These are phyloP conservation scores for Dryocosmus kuriphilus DNA, from an alignment of 2,888 invertebrate species.

Conservation along the genomic window DNA sequence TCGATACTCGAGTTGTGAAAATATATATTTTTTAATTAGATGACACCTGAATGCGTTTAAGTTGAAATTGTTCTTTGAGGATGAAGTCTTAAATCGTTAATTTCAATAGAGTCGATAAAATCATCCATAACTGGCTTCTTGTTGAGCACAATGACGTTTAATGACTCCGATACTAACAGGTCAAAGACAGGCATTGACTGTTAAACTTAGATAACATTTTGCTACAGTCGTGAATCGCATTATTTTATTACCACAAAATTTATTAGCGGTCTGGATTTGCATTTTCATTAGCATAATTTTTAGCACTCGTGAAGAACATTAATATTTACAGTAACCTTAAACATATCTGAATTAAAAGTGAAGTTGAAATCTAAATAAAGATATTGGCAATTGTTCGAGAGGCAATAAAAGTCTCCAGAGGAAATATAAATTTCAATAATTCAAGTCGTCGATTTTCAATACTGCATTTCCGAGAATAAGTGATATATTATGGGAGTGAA, in stretches of 20 bases:
- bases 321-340: not conserved
- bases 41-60: not conserved
- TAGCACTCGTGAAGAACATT: not conserved
- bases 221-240: not conserved
- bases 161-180: not conserved
- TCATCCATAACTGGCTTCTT: conserved; percentile 15
- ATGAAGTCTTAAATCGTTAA: not conserved
- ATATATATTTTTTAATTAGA: not conserved
- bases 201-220: not conserved
- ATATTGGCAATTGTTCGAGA: conserved; percentile 16
- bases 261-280: not conserved
- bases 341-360: not conserved
- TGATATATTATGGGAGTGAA: conserved; percentile 21
- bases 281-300: not conserved
- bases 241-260: not conserved
- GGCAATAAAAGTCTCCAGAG: conserved; percentile 6
- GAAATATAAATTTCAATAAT: conserved; percentile 13
- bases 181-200: not conserved
- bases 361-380: not conserved
- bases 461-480: conserved; percentile 23
- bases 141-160: not conserved
- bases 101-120: conserved; percentile 18
- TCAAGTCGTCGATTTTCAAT: conserved; percentile 26
- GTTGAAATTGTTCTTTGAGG: not conserved
- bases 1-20: no score